Evolutionary conservation across 2,888 invertebrate genomes (phyloP).

Genomic region (Cremastinae sp.): DNA sequence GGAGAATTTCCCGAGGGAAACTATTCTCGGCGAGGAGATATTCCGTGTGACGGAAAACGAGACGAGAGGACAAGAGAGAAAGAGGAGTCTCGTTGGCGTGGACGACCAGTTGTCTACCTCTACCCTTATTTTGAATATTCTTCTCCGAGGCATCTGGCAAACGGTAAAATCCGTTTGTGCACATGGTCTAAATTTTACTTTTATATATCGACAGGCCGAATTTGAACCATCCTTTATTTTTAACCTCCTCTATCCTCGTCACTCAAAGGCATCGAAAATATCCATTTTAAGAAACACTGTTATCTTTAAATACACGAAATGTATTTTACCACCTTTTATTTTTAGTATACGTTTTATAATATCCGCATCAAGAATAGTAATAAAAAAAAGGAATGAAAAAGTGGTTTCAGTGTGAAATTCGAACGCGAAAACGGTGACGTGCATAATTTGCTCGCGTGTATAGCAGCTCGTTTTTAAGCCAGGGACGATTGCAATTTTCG

Average conservation of each 20-base stretch:
- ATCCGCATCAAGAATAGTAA: too few species aligned
- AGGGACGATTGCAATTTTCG: slow-evolving; percentile 18
- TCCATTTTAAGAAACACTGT: too few species aligned
- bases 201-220: too few species aligned
- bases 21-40: slow-evolving; percentile 36
- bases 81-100: slow-evolving; percentile 14
- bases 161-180: slow-evolving; percentile 12
- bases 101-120: slow-evolving; percentile 15
- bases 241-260: too few species aligned
- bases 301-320: too few species aligned
- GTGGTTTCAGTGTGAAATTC: too few species aligned
- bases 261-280: too few species aligned
- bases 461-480: slow-evolving; percentile 8
- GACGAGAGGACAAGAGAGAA: slow-evolving; percentile 15
- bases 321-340: too few species aligned
- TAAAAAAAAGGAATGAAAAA: too few species aligned
- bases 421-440: neutral
- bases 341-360: too few species aligned
- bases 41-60: slow-evolving; percentile 35
- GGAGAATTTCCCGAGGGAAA: slow-evolving; percentile 25
- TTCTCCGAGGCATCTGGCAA: slow-evolving; percentile 12
- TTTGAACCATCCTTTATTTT: too few species aligned
- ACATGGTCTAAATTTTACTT: too few species aligned
- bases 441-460: neutral
- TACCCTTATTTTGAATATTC: slow-evolving; percentile 15